phyloP scores from a whole-genome alignment of 2,113 vertebrate species.

The Isichthys henryi region DNA sequence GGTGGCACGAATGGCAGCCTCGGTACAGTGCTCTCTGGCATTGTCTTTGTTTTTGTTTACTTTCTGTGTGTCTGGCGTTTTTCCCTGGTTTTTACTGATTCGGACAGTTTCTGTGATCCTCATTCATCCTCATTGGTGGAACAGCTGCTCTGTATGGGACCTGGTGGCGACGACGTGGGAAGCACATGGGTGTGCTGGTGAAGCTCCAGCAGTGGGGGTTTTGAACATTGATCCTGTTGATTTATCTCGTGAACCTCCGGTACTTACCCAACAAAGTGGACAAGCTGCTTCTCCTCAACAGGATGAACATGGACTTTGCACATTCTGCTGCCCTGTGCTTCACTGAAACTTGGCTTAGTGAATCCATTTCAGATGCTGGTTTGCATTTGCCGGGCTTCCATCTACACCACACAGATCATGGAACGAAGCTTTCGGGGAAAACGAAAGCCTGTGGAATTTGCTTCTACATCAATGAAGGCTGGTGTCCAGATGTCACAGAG shows the following conservation, averaged over 20 bases:
- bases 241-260: not conserved
- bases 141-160: no score
- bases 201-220: not conserved
- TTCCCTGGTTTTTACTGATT: no score
- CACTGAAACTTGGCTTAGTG: not conserved
- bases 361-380: not conserved
- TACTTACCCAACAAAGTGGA: constrained; percentile 8
- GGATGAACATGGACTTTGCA: not conserved
- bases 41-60: no score
- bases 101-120: no score
- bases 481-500: no score
- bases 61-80: no score
- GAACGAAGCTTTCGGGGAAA: not conserved
- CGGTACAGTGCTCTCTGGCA: no score
- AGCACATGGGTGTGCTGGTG: not conserved
- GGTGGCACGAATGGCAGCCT: no score
- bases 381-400: not conserved
- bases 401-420: not conserved
- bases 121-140: no score
- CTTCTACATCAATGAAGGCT: no score
- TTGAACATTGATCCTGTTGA: not conserved
- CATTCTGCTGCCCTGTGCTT: not conserved
- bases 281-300: constrained; percentile 3
- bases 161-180: no score
- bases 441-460: not conserved